These are phyloP conservation scores for Microcebus lehilahytsara DNA, from an alignment of 2,113 vertebrate species.

Conservation along the genomic window DNA sequence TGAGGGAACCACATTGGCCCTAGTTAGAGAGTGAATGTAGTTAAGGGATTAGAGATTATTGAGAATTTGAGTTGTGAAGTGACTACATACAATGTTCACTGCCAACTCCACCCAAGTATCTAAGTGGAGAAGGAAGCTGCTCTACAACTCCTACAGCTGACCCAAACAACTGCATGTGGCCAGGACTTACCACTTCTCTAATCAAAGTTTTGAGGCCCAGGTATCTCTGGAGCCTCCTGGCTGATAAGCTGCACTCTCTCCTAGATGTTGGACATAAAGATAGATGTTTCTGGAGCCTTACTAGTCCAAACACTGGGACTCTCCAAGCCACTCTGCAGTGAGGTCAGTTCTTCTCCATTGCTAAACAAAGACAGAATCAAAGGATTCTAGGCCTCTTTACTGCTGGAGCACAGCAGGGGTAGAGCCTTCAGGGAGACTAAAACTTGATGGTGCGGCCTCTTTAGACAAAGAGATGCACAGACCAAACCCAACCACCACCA, in stretches of 20 bases:
- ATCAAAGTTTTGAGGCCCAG: not conserved
- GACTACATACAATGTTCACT: not conserved
- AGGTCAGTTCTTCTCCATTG: not conserved
- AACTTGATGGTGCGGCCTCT: not conserved
- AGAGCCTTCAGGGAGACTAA: not conserved
- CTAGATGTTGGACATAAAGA: not conserved
- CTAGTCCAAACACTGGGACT: not conserved
- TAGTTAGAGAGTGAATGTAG: not conserved
- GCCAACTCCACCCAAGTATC: not conserved
- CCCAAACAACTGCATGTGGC: not conserved
- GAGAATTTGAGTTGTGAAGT: not conserved
- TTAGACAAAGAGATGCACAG: not conserved
- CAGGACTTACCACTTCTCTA: not conserved
- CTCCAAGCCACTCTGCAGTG: not conserved
- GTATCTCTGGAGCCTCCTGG: not conserved
- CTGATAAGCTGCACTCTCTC: not conserved
- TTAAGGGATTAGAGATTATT: not conserved
- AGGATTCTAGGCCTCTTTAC: not conserved
- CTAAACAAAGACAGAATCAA: not conserved
- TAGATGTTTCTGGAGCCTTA: not conserved
- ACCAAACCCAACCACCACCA: not conserved
- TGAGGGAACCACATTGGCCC: not conserved
- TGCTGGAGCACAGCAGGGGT: not conserved
- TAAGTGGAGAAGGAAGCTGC: not conserved
- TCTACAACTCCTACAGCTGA: not conserved